Conservation (phyloP, 1,140 invertebrate species). For the Sinonovacula constricta region DNA sequence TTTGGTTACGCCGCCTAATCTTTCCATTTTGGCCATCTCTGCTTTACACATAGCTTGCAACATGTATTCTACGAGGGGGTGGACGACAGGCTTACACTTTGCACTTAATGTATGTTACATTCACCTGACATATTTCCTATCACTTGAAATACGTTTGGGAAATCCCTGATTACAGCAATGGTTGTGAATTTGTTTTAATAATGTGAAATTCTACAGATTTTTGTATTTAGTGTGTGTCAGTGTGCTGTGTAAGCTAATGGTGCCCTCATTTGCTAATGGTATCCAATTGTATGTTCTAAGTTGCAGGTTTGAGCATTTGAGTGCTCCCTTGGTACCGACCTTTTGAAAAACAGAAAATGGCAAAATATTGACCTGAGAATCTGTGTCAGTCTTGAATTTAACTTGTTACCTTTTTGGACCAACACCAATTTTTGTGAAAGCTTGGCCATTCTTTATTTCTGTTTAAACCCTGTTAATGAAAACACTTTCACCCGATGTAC, state of each 20-base stretch:
- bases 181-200: no score
- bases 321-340: no score
- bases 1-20: neutral
- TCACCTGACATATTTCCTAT: neutral
- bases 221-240: no score
- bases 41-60: neutral
- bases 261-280: neutral
- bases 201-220: no score
- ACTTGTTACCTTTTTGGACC: neutral
- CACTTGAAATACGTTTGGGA: neutral
- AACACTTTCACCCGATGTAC: neutral
- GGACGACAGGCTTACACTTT: slow-evolving; percentile 2
- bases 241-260: no score
- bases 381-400: slow-evolving; percentile 8
- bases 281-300: neutral
- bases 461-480: neutral
- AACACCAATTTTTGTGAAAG: neutral
- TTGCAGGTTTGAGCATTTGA: no score
- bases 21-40: neutral
- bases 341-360: neutral
- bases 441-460: neutral
- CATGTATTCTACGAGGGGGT: neutral
- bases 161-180: neutral
- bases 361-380: slow-evolving; percentile 2
- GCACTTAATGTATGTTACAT: neutral